phyloP scores from a whole-genome alignment of 2,113 vertebrate genomes.

The Narcine bancroftii region DNA sequence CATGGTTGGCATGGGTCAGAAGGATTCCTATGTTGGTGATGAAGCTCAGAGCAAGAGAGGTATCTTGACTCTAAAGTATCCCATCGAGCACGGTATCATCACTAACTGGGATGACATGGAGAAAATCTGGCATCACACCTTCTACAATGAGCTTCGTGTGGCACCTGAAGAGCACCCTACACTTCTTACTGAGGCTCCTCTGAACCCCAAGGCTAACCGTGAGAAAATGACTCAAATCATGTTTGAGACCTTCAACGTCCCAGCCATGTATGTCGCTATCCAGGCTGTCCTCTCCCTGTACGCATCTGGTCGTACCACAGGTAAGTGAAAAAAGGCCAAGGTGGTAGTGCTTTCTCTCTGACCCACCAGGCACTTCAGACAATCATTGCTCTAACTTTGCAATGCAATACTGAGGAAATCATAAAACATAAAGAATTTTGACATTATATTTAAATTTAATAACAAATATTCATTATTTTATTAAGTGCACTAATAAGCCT shows the following conservation, averaged over 20 bases:
- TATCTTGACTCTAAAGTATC: conserved; percentile 84
- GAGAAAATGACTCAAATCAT: conserved; percentile 96
- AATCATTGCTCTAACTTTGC: not conserved
- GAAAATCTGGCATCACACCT: conserved; percentile 91
- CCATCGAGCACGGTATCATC: conserved; percentile 87
- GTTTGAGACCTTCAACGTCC: conserved; percentile 99
- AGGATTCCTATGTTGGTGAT: conserved; percentile 86
- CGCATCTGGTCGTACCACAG: conserved; percentile 95
- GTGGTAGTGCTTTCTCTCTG: not conserved
- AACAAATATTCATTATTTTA: not conserved
- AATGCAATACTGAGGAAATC: not conserved
- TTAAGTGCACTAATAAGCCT: not conserved
- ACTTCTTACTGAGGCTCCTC: conserved; percentile 78
- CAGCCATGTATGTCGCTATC: conserved; percentile 99
- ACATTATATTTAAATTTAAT: not conserved
- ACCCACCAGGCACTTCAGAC: not conserved
- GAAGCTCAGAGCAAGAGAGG: conserved; percentile 90
- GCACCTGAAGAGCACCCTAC: conserved; percentile 86
- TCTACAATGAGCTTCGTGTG: conserved; percentile 88
- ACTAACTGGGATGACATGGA: conserved; percentile 97
- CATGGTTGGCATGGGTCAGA: conserved; percentile 94
- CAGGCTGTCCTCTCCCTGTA: conserved; percentile 98
- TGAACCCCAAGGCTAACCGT: conserved; percentile 87
- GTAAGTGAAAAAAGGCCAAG: conserved; percentile 49
- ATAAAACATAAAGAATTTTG: not conserved